A percentile compares a stretch with the other conserved stretches of the same genome.
Conservation (phyloP, 2,888 invertebrate species). For the Papilio gigon region DNA sequence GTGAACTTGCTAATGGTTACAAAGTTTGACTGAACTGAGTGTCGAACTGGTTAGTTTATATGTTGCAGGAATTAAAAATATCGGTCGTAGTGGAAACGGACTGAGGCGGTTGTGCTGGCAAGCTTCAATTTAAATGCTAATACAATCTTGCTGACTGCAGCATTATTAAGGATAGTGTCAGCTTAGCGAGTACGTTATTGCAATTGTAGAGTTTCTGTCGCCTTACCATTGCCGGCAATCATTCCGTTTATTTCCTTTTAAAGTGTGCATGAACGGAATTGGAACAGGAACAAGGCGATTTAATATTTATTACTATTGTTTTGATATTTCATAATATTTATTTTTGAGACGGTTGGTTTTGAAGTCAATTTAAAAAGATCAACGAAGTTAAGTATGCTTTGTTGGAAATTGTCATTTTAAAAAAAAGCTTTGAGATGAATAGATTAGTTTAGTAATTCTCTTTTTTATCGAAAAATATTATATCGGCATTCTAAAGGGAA, state of each 20-base stretch:
- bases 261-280: slow-evolving; percentile 12
- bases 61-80: slow-evolving; percentile 30
- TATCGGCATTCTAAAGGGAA: too few species aligned
- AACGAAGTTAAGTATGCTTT: neutral
- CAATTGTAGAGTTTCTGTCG: slow-evolving; percentile 49
- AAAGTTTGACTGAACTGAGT: neutral
- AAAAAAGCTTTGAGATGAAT: neutral
- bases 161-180: slow-evolving; percentile 58
- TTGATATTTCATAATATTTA: neutral
- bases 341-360: neutral
- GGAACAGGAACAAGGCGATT: slow-evolving; percentile 14
- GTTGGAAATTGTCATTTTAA: neutral
- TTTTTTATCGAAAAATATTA: too few species aligned
- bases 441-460: neutral
- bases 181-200: slow-evolving; percentile 59
- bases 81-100: slow-evolving; percentile 36
- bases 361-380: neutral
- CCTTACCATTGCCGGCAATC: slow-evolving; percentile 18
- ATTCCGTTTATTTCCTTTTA: slow-evolving; percentile 40
- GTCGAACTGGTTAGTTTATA: slow-evolving; percentile 4
- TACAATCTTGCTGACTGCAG: slow-evolving; percentile 56
- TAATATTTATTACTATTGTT: slow-evolving; percentile 11
- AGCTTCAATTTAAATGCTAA: slow-evolving; percentile 71
- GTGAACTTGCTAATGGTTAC: neutral
- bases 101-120: slow-evolving; percentile 47